phyloP scores from a whole-genome alignment of 1,140 invertebrate genomes.

The Apis cerana region DNA sequence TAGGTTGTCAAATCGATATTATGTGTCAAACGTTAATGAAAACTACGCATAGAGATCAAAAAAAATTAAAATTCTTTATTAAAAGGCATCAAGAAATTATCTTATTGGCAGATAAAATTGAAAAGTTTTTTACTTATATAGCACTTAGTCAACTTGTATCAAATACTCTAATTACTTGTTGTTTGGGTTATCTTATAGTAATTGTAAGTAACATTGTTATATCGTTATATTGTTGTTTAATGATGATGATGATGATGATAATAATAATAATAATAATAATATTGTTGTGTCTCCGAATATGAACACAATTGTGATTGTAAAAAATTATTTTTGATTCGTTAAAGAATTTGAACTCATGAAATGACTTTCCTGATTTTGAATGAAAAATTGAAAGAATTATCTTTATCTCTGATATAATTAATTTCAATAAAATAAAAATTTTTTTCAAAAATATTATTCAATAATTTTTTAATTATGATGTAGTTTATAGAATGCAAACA shows the following conservation, averaged over 20 bases:
- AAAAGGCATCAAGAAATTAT: conserved; percentile 44
- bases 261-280: not conserved
- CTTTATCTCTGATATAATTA: no score
- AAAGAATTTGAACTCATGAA: no score
- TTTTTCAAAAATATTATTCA: no score
- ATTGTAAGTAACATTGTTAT: not conserved
- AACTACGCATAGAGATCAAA: not conserved
- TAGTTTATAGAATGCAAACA: no score
- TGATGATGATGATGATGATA: not conserved
- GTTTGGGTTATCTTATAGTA: not conserved
- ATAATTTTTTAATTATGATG: no score
- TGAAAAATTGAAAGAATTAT: no score
- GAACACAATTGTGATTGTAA: no score
- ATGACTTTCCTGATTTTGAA: no score
- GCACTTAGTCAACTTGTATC: not conserved
- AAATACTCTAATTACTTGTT: not conserved
- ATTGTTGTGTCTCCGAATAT: no score
- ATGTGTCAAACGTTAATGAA: conserved; percentile 29
- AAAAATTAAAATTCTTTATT: conserved; percentile 27
- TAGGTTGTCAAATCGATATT: conserved; percentile 53
- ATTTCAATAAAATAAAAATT: no score
- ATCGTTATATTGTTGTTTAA: not conserved
- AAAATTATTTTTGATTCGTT: no score
- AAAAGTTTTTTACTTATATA: conserved; percentile 3
- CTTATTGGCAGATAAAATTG: not conserved